Base-by-base conservation (phyloP, 2,888 invertebrate genomes). In the Leucoma salicis region DNA sequence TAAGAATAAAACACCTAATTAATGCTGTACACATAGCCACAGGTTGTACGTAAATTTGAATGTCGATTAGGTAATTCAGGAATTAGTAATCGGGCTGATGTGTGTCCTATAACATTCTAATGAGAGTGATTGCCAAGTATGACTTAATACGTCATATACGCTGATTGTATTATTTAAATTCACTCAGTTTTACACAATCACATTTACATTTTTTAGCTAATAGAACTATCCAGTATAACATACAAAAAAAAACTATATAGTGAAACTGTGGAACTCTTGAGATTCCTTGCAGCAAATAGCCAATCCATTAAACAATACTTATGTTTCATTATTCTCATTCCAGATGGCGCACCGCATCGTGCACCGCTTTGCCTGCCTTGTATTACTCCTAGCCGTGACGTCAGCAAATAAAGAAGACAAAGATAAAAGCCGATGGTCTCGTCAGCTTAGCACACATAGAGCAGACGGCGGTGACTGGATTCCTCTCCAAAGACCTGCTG, bases 401-500 rank as follows among this genome's bases (percentile, higher is more conserved):
- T 55, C 70, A 52, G 63, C 78, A 52, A 63, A 77, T 39, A 70
- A 68, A 8, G 51, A 73, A 46, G 78, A 78, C 28, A 79, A 80
- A 51, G 78, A 78, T 28, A 79, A 80, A 51, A 61, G 77, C n/a
- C 73, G 89, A 69, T 89, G 89, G 89, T 89, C 89, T 12, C 77
- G 89, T 8, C 89, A 89, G 53, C 82, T 89, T 69, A 87, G 87
- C 70, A 74, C 86, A 4, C 87, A 88, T 61, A 88, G 83, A 18
- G 71, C 88, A 14, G 89, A 87, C 50, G 82, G 84, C 41, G 71
- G 84, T 49, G 89, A 89, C 69, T 89, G 89, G 89, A 82, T 88
- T 8, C 89, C 89, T 0, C 65, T 89, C 0, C 49, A 79, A 1
- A 78, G 73, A 1, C 85, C 89, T 0, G 55, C 78, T 5, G 82